Evolutionary conservation across 2,113 vertebrate genomes (phyloP), one percentile per base, ranked within the genome.

Genomic region (Lynx canadensis): DNA sequence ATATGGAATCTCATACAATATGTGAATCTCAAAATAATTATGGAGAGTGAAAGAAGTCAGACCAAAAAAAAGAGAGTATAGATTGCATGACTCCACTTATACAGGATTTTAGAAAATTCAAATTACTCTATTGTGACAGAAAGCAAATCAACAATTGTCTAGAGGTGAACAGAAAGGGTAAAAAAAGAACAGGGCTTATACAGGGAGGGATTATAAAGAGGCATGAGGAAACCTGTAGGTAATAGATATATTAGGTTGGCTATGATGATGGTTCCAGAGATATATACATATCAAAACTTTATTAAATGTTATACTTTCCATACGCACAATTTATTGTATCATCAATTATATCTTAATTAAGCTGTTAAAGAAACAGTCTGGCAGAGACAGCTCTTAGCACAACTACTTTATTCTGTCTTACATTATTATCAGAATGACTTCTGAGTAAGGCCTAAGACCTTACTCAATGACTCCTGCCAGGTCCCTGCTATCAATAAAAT

Each of bases 21-120:
- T 78, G 52, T 68, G 55, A 96, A 85, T 78, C 55, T 73, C 79
- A 92, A 97, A 97, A 79, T 55, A 82, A 85, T 91, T 90, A 74
- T 7, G 14, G 11, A 76, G 13, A 78, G 8, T 78, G 7, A 95
- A 93, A 93, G 15, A 91, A 92, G 4, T 27, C 45, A 97, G 19
- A 92, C 16, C 25, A 25, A 14, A 27, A 76, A 52, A 89, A 74
- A 76, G 73, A 66, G 23, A 74, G 23, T 76, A 83, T 57, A 71
- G 50, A 94, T 1, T 87, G 18, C 27, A 94, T 60, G 38, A 45
- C 25, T 45, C 14, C 33, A 85, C 71, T 81, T 93, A 94, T n/a
- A 57, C 33, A 60, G 69, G 82, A 80, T n/a, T 69, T 63, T 76
- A 90, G 82, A 96, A 87, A 97, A 95, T 10, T 38, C 15, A 86